phyloP scores from a whole-genome alignment of 2,797 vertebrate genomes.

The Esox lucius region DNA sequence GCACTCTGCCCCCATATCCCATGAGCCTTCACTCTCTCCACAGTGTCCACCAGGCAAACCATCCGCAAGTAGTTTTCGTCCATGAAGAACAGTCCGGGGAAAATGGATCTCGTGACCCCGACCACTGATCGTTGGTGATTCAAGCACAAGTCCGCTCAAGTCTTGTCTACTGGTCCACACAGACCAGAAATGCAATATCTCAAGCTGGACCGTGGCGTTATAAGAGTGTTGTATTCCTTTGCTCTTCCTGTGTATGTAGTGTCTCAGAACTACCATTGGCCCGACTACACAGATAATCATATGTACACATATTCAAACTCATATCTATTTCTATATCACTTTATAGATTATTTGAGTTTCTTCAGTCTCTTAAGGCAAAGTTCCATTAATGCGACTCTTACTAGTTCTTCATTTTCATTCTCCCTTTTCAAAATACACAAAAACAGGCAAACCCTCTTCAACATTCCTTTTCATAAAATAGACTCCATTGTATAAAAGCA shows the following conservation, averaged over 20 bases:
- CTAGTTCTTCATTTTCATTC: slow-evolving; percentile 75
- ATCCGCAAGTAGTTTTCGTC: slow-evolving; percentile 46
- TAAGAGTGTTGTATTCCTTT: slow-evolving; percentile 16
- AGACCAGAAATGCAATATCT: slow-evolving; percentile 32
- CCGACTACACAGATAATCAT: slow-evolving; percentile 81
- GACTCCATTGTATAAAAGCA: slow-evolving; percentile 73
- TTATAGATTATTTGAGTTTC: slow-evolving; percentile 78
- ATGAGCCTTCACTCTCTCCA: slow-evolving; percentile 26
- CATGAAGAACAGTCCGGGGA: slow-evolving; percentile 48
- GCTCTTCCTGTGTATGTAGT: slow-evolving; percentile 16
- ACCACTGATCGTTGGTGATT: slow-evolving; percentile 25
- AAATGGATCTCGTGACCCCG: slow-evolving; percentile 30
- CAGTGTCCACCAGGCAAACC: slow-evolving; percentile 31
- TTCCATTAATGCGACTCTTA: slow-evolving; percentile 82
- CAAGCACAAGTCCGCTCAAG: slow-evolving; percentile 26
- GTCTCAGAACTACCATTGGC: slow-evolving; percentile 66
- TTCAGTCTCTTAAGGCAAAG: slow-evolving; percentile 96
- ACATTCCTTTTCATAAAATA: slow-evolving; percentile 69
- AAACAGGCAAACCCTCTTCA: slow-evolving; percentile 80
- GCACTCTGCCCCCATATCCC: slow-evolving; percentile 69
- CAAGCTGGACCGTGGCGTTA: slow-evolving; percentile 29
- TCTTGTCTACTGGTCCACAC: slow-evolving; percentile 14
- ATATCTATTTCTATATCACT: slow-evolving; percentile 66
- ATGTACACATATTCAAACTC: slow-evolving; percentile 77
- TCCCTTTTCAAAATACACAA: slow-evolving; percentile 60